phyloP scores from a whole-genome alignment of 1,140 invertebrate genomes.

The Oryctes rhinoceros region DNA sequence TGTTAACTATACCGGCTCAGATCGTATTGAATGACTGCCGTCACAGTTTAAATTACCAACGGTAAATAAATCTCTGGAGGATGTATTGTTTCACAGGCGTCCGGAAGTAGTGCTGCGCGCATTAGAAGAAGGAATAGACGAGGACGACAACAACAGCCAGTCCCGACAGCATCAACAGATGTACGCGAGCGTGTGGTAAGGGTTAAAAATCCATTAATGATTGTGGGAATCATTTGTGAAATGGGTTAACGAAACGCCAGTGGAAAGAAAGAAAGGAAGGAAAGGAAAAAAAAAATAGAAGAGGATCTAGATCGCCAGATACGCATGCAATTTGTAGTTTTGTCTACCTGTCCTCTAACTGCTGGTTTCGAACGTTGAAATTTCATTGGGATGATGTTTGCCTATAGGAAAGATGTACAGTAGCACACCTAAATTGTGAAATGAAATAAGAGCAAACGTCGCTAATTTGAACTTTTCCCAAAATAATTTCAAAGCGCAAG shows the following conservation, averaged over 20 bases:
- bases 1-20: background rate
- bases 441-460: too few species aligned
- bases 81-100: slow-evolving; percentile 40
- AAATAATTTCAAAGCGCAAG: too few species aligned
- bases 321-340: slow-evolving; percentile 39
- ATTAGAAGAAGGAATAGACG: background rate
- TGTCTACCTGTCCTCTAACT: slow-evolving; percentile 25
- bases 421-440: background rate
- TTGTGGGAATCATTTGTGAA: slow-evolving; percentile 41
- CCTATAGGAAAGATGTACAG: background rate
- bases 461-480: too few species aligned
- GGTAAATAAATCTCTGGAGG: slow-evolving; percentile 39
- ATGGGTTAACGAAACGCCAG: slow-evolving; percentile 29
- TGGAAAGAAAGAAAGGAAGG: background rate
- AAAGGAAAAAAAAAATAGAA: background rate
- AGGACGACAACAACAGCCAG: background rate
- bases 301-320: slow-evolving; percentile 27
- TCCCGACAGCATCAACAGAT: slow-evolving; percentile 38
- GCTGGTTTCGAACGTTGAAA: background rate
- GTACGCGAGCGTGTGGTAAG: slow-evolving; percentile 23
- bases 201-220: slow-evolving; percentile 40
- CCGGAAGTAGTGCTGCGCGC: slow-evolving; percentile 22
- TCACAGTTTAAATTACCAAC: slow-evolving; percentile 36
- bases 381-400: background rate
- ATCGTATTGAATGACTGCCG: slow-evolving; percentile 15